These are phyloP conservation scores for Anthoscopus minutus DNA, from an alignment of 2,113 vertebrate genomes.

Conservation along the genomic window DNA sequence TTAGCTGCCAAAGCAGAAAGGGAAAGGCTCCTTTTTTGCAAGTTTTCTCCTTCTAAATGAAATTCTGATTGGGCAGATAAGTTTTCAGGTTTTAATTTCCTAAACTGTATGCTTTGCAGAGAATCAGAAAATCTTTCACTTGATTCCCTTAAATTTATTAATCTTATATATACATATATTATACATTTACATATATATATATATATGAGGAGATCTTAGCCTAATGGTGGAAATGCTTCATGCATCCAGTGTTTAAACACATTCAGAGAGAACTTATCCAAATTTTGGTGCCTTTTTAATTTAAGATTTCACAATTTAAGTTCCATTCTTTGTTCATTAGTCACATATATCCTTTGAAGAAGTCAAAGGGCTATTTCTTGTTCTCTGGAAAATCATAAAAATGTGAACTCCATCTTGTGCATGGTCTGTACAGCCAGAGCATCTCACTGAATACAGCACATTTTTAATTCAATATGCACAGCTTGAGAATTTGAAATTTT, in stretches of 20 bases:
- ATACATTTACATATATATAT: too few relatives aligned
- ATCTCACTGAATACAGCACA: background rate
- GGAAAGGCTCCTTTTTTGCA: background rate
- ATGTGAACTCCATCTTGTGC: background rate
- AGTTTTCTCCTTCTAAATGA: background rate
- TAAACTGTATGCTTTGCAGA: background rate
- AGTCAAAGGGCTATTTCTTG: background rate
- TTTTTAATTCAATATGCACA: background rate
- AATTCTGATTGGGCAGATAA: background rate
- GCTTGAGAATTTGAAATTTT: background rate
- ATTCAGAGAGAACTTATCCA: background rate
- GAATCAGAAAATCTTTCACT: background rate
- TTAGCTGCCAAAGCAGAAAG: background rate
- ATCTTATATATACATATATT: background rate
- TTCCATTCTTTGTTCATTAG: background rate
- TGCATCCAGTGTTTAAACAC: background rate
- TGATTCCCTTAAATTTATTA: background rate
- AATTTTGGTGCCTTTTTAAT: background rate
- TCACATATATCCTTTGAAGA: background rate
- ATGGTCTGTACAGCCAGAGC: background rate
- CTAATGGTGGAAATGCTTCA: background rate
- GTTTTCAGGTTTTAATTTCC: background rate
- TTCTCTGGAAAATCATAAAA: background rate
- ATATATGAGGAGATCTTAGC: accelerated
- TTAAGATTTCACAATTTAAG: background rate